A percentile compares a stretch with the other conserved stretches of the same genome.
Conservation (phyloP, 30 jellyfish, hydroid and myxozoan genomes). For the Calvadosia cruxmelitensis region DNA sequence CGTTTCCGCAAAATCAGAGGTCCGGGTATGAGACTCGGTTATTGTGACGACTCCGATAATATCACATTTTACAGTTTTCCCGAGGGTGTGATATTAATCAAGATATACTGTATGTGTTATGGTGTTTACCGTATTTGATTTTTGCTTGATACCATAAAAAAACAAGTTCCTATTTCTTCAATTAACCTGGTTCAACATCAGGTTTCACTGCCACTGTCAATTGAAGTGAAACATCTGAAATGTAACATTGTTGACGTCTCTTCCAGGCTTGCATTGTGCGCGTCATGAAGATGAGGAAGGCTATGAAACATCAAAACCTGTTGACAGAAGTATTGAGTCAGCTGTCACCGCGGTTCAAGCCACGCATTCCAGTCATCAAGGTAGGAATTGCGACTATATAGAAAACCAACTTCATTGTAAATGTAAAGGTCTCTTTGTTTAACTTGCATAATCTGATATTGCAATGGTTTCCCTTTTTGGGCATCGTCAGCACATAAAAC, state of each 20-base stretch:
- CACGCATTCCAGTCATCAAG: slow-evolving; percentile 92
- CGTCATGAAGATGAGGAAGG: slow-evolving; percentile 92
- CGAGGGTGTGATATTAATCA: neutral
- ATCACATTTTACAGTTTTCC: too few species aligned
- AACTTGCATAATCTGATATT: too few species aligned
- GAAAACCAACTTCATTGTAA: too few species aligned
- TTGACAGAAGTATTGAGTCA: slow-evolving; percentile 91
- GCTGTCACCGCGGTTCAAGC: slow-evolving; percentile 86
- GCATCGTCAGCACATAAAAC: too few species aligned
- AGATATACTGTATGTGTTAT: too few species aligned
- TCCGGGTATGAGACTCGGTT: too few species aligned
- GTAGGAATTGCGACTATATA: too few species aligned
- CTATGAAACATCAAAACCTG: slow-evolving; percentile 85
- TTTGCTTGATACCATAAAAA: neutral
- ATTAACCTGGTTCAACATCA: neutral
- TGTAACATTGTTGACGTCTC: neutral
- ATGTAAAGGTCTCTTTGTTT: too few species aligned
- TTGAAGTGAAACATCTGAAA: too few species aligned
- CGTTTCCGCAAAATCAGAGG: too few species aligned
- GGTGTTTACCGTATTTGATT: neutral
- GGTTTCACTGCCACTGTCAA: too few species aligned
- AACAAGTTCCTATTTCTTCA: neutral
- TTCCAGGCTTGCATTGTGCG: slow-evolving; percentile 96
- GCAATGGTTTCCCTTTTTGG: too few species aligned
- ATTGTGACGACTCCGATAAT: neutral